Evolutionary conservation across 2,888 invertebrate species (phyloP).

Genomic region (Hirtodrosophila histrioides): DNA sequence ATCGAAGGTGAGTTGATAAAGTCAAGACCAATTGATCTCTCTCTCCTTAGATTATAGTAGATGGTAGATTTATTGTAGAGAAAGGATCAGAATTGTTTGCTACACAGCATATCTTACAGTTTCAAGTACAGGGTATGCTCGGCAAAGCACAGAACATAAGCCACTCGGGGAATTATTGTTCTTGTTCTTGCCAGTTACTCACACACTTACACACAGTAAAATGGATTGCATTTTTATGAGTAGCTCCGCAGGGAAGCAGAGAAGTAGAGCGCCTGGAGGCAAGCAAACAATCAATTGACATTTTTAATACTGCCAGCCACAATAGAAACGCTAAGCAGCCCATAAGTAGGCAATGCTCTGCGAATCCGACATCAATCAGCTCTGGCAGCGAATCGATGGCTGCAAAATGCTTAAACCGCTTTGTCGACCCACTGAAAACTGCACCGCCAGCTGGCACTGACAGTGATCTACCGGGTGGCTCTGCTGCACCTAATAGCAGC

Average conservation of each 20-base stretch:
- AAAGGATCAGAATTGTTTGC: not conserved
- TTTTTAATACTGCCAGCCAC: conserved; percentile 18
- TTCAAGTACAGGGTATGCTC: conserved; percentile 5
- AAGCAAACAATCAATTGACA: conserved; percentile 32
- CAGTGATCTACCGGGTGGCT: conserved; percentile 43
- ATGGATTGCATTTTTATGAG: conserved; percentile 42
- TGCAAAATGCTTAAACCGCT: conserved; percentile 15
- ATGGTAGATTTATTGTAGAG: too few relatives aligned
- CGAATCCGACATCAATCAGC: conserved; percentile 36
- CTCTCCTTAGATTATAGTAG: too few relatives aligned
- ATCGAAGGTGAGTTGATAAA: too few relatives aligned
- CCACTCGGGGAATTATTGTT: conserved; percentile 25
- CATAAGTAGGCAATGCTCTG: conserved; percentile 21
- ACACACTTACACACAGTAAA: conserved; percentile 1
- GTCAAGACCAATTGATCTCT: too few relatives aligned
- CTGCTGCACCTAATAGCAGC: conserved; percentile 30
- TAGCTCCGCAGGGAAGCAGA: conserved; percentile 7
- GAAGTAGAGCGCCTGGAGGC: conserved; percentile 13
- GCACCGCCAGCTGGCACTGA: conserved; percentile 44
- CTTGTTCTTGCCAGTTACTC: conserved; percentile 8
- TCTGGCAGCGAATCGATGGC: conserved; percentile 18
- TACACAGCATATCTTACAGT: not conserved
- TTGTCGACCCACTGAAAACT: conserved; percentile 34
- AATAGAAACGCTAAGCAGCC: conserved; percentile 9
- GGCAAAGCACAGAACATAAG: conserved; percentile 21